Evolutionary conservation across 2,888 invertebrate genomes (phyloP).

Genomic region (Trissolcus japonicus): DNA sequence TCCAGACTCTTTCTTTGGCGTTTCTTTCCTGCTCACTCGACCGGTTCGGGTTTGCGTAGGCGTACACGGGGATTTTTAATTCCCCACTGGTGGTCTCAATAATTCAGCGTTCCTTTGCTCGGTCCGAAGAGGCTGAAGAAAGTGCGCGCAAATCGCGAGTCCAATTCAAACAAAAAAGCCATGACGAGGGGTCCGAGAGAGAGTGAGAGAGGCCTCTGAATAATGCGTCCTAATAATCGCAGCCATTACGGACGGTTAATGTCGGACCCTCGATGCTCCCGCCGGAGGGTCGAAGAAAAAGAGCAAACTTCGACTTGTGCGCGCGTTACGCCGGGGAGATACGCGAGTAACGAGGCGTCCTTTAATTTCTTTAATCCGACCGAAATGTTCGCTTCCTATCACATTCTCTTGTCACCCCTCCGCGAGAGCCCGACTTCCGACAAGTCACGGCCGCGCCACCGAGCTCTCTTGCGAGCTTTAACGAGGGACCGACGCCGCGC

Average conservation of each 20-base stretch:
- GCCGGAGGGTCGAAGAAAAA: slow-evolving; percentile 53
- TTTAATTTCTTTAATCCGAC: slow-evolving; percentile 73
- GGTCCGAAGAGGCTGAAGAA: slow-evolving; percentile 22
- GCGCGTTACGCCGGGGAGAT: slow-evolving; percentile 60
- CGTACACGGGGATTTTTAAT: slow-evolving; percentile 66
- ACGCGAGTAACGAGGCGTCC: slow-evolving; percentile 70
- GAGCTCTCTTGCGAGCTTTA: slow-evolving; percentile 54
- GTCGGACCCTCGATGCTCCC: slow-evolving; percentile 57
- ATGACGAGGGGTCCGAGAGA: slow-evolving; percentile 54
- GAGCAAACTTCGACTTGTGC: slow-evolving; percentile 58
- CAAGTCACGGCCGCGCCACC: slow-evolving; percentile 66
- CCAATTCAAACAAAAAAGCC: slow-evolving; percentile 51
- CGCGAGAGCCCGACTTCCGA: slow-evolving; percentile 53
- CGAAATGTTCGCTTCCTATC: slow-evolving; percentile 61
- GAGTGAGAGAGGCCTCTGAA: slow-evolving; percentile 61
- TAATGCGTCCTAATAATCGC: slow-evolving; percentile 73
- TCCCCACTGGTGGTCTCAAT: slow-evolving; percentile 70
- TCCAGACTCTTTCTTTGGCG: slow-evolving; percentile 51
- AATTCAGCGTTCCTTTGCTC: slow-evolving; percentile 68
- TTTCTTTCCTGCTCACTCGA: slow-evolving; percentile 56
- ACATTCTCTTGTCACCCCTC: slow-evolving; percentile 60
- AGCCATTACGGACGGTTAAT: slow-evolving; percentile 68
- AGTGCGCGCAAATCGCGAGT: slow-evolving; percentile 54
- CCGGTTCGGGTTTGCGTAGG: slow-evolving; percentile 48
- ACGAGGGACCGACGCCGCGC: slow-evolving; percentile 64